Evolutionary conservation across 92 coral and sea anemone species (phyloP), one percentile per base, ranked within the genome.

Genomic region (Montipora capitata): DNA sequence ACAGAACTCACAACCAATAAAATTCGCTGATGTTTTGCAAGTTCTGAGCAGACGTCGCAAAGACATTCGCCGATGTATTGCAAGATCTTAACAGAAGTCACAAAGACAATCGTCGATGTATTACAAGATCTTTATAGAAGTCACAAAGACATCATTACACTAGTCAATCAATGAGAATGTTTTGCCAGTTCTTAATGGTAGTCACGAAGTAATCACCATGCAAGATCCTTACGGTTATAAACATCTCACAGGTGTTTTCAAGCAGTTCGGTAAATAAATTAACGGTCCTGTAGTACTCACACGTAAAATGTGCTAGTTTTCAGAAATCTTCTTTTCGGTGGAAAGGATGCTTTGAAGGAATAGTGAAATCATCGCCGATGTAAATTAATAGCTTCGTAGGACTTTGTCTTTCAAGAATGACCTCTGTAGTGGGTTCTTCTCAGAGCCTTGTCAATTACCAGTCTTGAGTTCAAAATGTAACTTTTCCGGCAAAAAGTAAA

Each of bases 71-170:
- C 40, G 12, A 66, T 66, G 72, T 66, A 15, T 66, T 66, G 41
- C 72, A 66, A 20, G 72, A 66, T 66, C 72, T 1, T 35, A 10
- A 15, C 40, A 76, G 80, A 56, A 54, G 67, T 76, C 67, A 35
- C 11, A 76, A 76, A 76, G 64, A 74, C 79, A 15, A 54, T 49
- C 14, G 64, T 2, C 40, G 44, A 71, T 40, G 76, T 71, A 39
- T 40, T 71, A 56, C 76, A 71, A 71, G 76, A 40, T 71, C 54
- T 71, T 7, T 40, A 71, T 51, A 71, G 76, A 71, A 71, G 76
- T 71, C 76, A 71, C 54, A 71, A 45, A 73, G 39, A 73, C 78
- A 73, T 51, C 78, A 44, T 14, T 61, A 56, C 62, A 56, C n/a
- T 9, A n/a, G 10, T 7, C 7, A 15, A 9, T 65, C 10, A 20